Evolutionary conservation across 1,140 invertebrate genomes (phyloP).

Genomic region (Antheraea mylitta): DNA sequence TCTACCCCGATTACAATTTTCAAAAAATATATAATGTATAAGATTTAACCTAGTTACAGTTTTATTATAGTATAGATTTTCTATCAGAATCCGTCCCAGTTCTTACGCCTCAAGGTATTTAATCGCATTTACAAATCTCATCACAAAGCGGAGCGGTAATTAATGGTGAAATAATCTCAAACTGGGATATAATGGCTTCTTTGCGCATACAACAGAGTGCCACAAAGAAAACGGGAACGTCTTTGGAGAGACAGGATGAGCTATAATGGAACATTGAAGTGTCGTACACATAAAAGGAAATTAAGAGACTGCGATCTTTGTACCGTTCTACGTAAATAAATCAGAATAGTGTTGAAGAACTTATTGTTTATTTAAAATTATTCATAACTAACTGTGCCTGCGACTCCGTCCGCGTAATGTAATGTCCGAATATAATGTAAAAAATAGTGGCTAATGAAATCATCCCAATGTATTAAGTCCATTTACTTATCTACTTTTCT

Average conservation of each 20-base stretch:
- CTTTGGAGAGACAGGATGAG: background rate
- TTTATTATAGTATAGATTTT: too few species aligned
- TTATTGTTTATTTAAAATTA: too few species aligned
- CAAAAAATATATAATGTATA: too few species aligned
- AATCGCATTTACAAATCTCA: background rate
- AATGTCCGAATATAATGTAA: too few species aligned
- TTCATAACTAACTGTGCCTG: background rate
- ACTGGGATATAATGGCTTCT: background rate
- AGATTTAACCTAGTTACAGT: too few species aligned
- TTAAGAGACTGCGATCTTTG: background rate
- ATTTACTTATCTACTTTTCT: too few species aligned
- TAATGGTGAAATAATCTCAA: conserved; percentile 7
- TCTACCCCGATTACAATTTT: too few species aligned
- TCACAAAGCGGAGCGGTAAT: conserved; percentile 6
- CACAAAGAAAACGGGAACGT: background rate
- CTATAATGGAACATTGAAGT: background rate
- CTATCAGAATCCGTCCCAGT: background rate
- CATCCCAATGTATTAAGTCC: too few species aligned
- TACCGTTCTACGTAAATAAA: background rate
- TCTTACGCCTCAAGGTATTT: background rate
- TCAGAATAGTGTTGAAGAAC: background rate
- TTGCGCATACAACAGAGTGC: background rate
- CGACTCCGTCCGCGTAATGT: too few species aligned
- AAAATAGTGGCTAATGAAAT: too few species aligned
- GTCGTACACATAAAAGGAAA: background rate